These are phyloP conservation scores for Temnopleurus reevesii DNA, from an alignment of 53 echinoderm and acorn worm species.

Conservation along the genomic window DNA sequence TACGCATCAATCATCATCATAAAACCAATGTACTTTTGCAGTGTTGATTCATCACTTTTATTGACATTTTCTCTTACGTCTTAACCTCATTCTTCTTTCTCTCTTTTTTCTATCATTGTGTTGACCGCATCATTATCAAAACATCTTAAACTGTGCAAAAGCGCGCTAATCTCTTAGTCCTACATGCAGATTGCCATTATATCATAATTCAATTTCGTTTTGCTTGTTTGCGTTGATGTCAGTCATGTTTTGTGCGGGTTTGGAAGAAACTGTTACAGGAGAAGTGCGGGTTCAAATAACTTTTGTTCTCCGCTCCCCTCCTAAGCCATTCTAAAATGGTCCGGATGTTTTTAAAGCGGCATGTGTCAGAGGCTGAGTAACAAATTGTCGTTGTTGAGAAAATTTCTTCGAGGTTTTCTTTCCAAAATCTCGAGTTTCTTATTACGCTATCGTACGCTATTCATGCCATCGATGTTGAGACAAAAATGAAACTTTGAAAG, in stretches of 20 bases:
- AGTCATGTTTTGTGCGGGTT: conserved; percentile 8
- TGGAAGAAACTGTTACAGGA: conserved; percentile 25
- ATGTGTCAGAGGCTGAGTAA: neutral
- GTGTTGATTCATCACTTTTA: neutral
- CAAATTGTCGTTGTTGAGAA: neutral
- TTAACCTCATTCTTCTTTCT: neutral
- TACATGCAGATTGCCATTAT: neutral
- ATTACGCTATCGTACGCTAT: too few relatives aligned
- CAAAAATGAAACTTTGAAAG: too few relatives aligned
- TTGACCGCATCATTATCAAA: neutral
- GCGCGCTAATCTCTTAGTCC: neutral
- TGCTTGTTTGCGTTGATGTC: neutral
- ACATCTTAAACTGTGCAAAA: neutral
- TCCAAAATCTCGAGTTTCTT: too few relatives aligned
- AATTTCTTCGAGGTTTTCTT: neutral
- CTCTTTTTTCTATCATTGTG: too few relatives aligned
- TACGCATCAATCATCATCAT: neutral
- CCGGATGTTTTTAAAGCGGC: conserved; percentile 56
- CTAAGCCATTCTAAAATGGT: conserved; percentile 11
- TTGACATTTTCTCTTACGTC: conserved; percentile 12
- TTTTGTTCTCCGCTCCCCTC: conserved; percentile 26
- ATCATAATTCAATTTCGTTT: neutral
- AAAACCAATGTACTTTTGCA: neutral
- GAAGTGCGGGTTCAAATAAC: conserved; percentile 24
- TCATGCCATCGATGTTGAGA: too few relatives aligned